These are phyloP conservation scores for Schlechtendalia chinensis DNA, from an alignment of 1,140 invertebrate species.

Conservation along the genomic window DNA sequence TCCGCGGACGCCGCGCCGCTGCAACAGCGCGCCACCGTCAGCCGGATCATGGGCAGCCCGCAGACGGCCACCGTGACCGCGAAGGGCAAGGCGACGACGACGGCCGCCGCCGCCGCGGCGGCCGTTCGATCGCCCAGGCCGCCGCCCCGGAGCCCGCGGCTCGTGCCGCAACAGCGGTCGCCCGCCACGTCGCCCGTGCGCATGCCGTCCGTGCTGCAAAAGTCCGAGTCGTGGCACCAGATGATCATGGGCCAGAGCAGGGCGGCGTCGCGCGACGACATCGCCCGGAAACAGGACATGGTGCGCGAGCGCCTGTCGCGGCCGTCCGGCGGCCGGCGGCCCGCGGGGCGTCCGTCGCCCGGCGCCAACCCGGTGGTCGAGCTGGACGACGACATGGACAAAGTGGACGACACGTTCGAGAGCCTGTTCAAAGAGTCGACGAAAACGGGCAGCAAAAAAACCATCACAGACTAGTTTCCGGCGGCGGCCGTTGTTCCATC, in stretches of 20 bases:
- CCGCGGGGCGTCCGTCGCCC: neutral
- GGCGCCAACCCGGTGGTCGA: conserved; percentile 39
- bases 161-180: conserved; percentile 43
- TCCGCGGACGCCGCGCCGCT: neutral
- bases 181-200: conserved; percentile 48
- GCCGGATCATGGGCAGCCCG: conserved; percentile 31
- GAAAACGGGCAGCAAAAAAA: too few relatives aligned
- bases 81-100: neutral
- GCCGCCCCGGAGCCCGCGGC: conserved; percentile 1
- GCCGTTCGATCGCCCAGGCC: conserved; percentile 9
- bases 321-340: neutral
- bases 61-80: conserved; percentile 17
- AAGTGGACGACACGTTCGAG: conserved; percentile 58
- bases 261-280: conserved; percentile 56
- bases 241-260: conserved; percentile 57
- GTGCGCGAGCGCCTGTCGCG: neutral
- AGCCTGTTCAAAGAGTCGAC: conserved; percentile 53
- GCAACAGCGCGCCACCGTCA: neutral
- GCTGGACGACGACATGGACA: conserved; percentile 55
- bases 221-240: conserved; percentile 80
- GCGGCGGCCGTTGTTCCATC: too few relatives aligned
- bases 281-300: conserved; percentile 60
- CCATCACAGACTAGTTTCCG: too few relatives aligned
- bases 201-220: conserved; percentile 61
- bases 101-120: neutral